These are phyloP conservation scores for Metallyticus violacea DNA, from an alignment of 2,888 invertebrate species.

Conservation along the genomic window DNA sequence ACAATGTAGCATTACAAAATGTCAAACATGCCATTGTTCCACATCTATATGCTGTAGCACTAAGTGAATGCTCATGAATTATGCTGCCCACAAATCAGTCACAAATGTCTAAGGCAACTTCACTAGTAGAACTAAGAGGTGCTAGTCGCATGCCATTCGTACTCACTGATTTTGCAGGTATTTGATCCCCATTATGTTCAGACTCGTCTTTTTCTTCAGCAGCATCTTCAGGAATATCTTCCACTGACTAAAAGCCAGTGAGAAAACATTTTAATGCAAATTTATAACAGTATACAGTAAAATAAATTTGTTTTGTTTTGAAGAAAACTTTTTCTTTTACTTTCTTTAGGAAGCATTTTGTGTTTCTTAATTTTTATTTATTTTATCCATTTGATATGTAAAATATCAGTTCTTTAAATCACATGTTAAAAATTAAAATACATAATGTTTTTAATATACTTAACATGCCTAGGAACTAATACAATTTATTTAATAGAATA, in stretches of 20 bases:
- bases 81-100: background rate
- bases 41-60: no score
- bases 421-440: no score
- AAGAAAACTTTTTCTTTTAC: no score
- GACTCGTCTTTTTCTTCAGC: slow-evolving; percentile 37
- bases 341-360: no score
- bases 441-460: no score
- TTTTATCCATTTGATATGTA: no score
- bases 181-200: slow-evolving; percentile 36
- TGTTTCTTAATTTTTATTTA: no score
- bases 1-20: background rate
- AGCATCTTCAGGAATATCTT: slow-evolving; percentile 35
- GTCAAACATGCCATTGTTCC: background rate
- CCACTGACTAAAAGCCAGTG: slow-evolving; percentile 23
- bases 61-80: background rate
- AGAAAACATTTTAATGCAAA: background rate
- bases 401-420: no score
- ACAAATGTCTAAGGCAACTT: slow-evolving; percentile 25
- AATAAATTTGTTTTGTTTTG: no score
- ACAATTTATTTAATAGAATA: no score
- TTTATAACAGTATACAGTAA: no score
- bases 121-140: slow-evolving; percentile 53
- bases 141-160: slow-evolving; percentile 45
- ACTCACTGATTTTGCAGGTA: slow-evolving; percentile 49
- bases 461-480: no score